Evolutionary conservation across 2,888 invertebrate species (phyloP), one percentile per base, ranked within the genome.

Genomic region (Bombylius major): DNA sequence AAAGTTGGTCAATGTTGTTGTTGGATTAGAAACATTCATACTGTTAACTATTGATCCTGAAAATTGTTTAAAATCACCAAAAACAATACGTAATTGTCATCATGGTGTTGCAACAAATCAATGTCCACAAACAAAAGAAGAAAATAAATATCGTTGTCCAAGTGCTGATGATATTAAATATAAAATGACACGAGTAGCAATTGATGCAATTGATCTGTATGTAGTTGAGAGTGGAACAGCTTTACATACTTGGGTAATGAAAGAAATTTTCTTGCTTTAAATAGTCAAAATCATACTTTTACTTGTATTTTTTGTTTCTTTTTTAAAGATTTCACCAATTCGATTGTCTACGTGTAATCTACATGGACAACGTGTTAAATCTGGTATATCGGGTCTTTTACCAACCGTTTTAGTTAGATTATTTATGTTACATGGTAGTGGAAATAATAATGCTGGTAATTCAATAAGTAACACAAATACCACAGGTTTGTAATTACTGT

Each of bases 311-410:
- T 56, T 36, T 56, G 44, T 67, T 70, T 14, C 62, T n/a, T 39
- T 45, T 45, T 14, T 45, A 14, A 45, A 82, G 82, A 79, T 92
- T 63, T 90, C 89, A 31, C 95, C 96, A 3, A 80, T 95, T 44
- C 82, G 95, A 52, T 73, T 95, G 59, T 86, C 94, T 32, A 89
- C 87, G 51, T 97, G 97, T 68, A 97, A 97, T 76, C 79, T 97
- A n/a, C 96, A 97, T 67, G 94, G 95, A 1, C 84, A 88, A 62
- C 88, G 90, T 65, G 92, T 92, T 42, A 88, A 89, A 63, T 86
- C 88, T 4, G 96, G 96, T 2, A 80, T 95, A 36, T 94, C 94
- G 5, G 88, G 87, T 7, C 78, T 96, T 50, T 73, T 96, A 58
- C 89, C 91, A 2, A 83, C 85, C 61, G 81, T 92, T 59, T 73